Evolutionary conservation across 2,113 vertebrate genomes (phyloP), one percentile per base, ranked within the genome.

Genomic region (Lagopus muta): DNA sequence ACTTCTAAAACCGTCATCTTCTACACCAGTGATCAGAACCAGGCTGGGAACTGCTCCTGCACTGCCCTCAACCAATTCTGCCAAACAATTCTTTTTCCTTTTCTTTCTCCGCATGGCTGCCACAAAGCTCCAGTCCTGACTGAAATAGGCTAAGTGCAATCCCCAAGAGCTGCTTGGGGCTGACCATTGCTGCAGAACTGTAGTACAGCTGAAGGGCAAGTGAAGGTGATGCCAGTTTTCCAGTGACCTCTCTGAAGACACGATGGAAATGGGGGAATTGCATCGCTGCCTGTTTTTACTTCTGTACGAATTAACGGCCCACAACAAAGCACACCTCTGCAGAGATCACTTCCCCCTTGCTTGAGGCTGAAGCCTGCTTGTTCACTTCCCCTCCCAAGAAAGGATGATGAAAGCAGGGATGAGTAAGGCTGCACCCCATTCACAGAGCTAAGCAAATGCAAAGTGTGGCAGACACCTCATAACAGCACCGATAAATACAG

Each of bases 401-500:
- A 75, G 30, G 55, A 28, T 0, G 28, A 74, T n/a, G 61, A 50
- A 75, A 71, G n/a, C 11, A 28, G 71, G 72, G 70, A 86, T 13
- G 62, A 94, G 45, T 40, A 34, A 88, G 79, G 67, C 45, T 42
- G 72, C 30, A 88, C 45, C 42, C 72, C 75, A 62, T 48, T 89
- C 79, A 58, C 18, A 80, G 71, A 65, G 74, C 15, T 1, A 3
- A 65, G 21, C 5, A 40, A 92, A 91, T 50, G 85, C 91, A 91
- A 88, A 92, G 88, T 79, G 47, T 28, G 86, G 82, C 69, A 86
- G 61, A 93, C 72, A 81, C 66, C 82, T 94, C n/a, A 2, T 42
- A 78, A 85, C 2, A 1, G 54, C 67, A 61, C 91, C 36, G 86
- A 94, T 78, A 96, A 94, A 96, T 89, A 92, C 91, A 94, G 72